Evolutionary conservation across 1,140 invertebrate species (phyloP).

Genomic region (Diachasmimorpha longicaudata): DNA sequence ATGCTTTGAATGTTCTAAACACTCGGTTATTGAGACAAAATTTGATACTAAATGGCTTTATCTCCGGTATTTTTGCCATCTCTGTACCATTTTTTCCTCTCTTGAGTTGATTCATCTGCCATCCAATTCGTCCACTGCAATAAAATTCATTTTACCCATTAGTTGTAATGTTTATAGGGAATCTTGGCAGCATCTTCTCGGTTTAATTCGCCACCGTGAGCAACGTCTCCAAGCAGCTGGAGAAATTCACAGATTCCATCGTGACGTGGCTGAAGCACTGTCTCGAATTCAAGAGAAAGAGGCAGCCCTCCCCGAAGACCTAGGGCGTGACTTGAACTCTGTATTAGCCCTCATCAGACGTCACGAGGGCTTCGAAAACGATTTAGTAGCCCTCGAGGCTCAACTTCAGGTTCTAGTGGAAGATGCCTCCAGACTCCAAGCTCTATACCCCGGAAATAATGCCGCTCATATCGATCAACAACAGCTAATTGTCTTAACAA

Average conservation of each 20-base stretch:
- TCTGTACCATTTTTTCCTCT: no score
- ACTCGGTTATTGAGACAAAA: no score
- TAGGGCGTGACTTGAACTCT: slow-evolving; percentile 88
- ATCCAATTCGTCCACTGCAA: no score
- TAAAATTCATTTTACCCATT: neutral
- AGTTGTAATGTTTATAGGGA: slow-evolving; percentile 62
- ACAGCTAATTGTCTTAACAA: slow-evolving; percentile 80
- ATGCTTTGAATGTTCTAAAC: no score
- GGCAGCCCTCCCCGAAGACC: slow-evolving; percentile 80
- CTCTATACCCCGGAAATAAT: slow-evolving; percentile 91
- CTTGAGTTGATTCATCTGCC: no score
- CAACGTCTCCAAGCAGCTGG: slow-evolving; percentile 89
- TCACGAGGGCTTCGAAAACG: slow-evolving; percentile 95
- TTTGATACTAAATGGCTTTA: no score
- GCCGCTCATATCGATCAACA: slow-evolving; percentile 87
- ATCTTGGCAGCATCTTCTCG: slow-evolving; percentile 87
- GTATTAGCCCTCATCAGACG: slow-evolving; percentile 82
- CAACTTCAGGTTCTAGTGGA: slow-evolving; percentile 91
- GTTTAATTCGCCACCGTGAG: slow-evolving; percentile 85
- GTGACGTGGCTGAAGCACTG: slow-evolving; percentile 92
- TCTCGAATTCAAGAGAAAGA: slow-evolving; percentile 90
- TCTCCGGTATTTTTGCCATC: no score
- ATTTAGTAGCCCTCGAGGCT: slow-evolving; percentile 90
- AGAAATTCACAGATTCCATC: slow-evolving; percentile 95
- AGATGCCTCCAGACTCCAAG: slow-evolving; percentile 86